These are phyloP conservation scores for Gymnopithys bicolor DNA, from an alignment of 2,797 vertebrate genomes.

Conservation along the genomic window DNA sequence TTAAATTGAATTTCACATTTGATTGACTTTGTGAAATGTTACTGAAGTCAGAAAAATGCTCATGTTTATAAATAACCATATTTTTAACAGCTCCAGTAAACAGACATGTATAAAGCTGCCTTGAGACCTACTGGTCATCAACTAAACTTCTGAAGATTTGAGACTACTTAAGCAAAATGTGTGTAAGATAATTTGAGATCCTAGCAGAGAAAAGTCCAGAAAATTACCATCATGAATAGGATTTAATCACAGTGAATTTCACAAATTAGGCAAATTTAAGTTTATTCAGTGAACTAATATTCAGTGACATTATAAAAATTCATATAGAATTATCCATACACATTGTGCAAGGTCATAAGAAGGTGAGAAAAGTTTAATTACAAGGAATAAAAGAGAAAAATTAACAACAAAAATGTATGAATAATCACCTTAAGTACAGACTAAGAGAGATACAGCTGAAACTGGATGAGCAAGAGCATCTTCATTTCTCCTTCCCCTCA, in stretches of 20 bases:
- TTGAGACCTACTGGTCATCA: not conserved
- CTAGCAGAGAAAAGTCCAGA: conserved; percentile 24
- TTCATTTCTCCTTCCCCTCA: not conserved
- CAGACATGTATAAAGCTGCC: not conserved
- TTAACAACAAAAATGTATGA: not conserved
- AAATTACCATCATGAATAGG: not conserved
- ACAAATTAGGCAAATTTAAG: not conserved
- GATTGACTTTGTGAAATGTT: not conserved
- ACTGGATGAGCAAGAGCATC: not conserved
- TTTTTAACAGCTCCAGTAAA: not conserved
- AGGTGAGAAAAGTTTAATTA: not conserved
- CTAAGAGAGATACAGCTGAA: not conserved
- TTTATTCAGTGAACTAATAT: not conserved
- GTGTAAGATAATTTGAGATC: conserved; percentile 39
- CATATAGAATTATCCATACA: not conserved
- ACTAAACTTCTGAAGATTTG: not conserved
- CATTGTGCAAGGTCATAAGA: not conserved
- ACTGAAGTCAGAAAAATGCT: not conserved
- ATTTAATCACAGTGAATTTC: not conserved
- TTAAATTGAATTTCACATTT: not conserved
- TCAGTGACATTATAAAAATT: not conserved
- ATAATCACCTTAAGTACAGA: not conserved
- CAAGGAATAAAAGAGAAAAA: not conserved
- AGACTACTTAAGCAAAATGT: not conserved
- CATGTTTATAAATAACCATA: not conserved